A percentile compares a stretch with the other conserved stretches of the same genome.
Evolutionary conservation across 2,113 vertebrate genomes (phyloP).

Genomic region (Spheniscus mendiculus): DNA sequence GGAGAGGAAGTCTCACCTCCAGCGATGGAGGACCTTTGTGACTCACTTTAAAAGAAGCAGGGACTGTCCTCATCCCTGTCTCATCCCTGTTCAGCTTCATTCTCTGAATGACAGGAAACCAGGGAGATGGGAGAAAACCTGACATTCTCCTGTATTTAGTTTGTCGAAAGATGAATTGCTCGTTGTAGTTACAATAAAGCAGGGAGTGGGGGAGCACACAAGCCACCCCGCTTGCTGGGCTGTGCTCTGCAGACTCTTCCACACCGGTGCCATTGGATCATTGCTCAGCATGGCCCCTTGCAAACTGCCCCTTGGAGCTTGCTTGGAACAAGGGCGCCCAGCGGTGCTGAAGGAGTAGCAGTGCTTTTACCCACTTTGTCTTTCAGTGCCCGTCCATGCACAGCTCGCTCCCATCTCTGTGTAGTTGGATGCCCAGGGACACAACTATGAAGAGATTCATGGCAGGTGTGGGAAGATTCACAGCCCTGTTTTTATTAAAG

Average conservation of each 20-base stretch:
- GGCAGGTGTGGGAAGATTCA: background rate
- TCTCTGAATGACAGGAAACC: background rate
- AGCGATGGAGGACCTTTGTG: background rate
- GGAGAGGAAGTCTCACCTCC: background rate
- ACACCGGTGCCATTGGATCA: rapidly evolving
- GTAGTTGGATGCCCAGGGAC: background rate
- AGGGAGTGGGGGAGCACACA: rapidly evolving
- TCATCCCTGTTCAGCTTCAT: background rate
- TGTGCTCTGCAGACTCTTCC: background rate
- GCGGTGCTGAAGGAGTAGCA: background rate
- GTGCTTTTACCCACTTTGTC: background rate
- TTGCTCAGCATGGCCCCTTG: background rate
- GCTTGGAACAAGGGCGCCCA: background rate
- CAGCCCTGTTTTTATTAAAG: background rate
- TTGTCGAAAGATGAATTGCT: background rate
- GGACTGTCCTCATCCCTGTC: background rate
- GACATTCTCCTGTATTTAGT: background rate
- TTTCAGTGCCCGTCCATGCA: rapidly evolving
- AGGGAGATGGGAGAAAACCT: background rate
- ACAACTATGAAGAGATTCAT: background rate
- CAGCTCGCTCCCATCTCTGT: rapidly evolving
- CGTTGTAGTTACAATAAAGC: background rate
- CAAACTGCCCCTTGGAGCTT: background rate
- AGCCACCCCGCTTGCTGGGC: rapidly evolving
- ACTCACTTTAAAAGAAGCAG: background rate